These are phyloP conservation scores for Leuciscus idus DNA, from an alignment of 2,113 vertebrate species.

Conservation along the genomic window DNA sequence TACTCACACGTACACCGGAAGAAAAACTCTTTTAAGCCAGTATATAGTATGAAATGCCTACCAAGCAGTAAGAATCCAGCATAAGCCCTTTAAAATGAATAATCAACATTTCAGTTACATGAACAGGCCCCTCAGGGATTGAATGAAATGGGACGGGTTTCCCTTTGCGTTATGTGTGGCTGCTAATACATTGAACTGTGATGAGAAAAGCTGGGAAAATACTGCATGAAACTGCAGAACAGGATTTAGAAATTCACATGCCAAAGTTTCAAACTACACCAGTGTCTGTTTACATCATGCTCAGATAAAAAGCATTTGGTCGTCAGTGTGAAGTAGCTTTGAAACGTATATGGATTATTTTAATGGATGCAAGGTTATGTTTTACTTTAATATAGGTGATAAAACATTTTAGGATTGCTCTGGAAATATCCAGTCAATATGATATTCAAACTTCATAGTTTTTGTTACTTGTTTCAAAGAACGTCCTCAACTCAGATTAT, in stretches of 20 bases:
- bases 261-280: background rate
- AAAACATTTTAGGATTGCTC: background rate
- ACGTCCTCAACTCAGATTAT: background rate
- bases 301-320: background rate
- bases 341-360: constrained; percentile 14
- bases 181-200: constrained; percentile 16
- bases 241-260: background rate
- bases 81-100: constrained; percentile 55
- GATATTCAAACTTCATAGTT: background rate
- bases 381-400: background rate
- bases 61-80: constrained; percentile 46
- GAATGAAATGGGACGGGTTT: constrained; percentile 1
- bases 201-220: background rate
- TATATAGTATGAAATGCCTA: background rate
- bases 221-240: constrained; percentile 5
- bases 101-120: background rate
- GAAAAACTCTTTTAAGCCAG: background rate
- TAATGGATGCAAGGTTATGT: constrained; percentile 14
- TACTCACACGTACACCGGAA: background rate
- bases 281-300: background rate
- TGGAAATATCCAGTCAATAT: background rate
- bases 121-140: background rate
- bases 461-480: constrained; percentile 5
- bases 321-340: background rate
- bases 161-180: background rate